Evolutionary conservation across 1,140 invertebrate species (phyloP).

Genomic region (Drosophila repletoides): DNA sequence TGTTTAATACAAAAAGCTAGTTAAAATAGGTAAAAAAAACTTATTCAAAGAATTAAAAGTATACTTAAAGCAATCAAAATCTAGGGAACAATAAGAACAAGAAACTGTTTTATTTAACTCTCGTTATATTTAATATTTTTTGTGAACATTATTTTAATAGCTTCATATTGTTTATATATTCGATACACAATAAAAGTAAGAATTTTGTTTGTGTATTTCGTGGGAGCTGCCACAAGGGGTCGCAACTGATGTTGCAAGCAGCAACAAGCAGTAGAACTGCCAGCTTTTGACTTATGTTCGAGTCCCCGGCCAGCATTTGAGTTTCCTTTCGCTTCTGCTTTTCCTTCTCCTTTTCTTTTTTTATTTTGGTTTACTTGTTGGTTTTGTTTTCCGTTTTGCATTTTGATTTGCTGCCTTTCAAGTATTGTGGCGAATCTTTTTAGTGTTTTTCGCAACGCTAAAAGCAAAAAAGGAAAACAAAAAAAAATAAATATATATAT

Average conservation of each 20-base stretch:
- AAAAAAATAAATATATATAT: constrained; percentile 20
- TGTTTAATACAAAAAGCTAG: too few species aligned
- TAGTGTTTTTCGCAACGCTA: constrained; percentile 31
- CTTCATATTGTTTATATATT: too few species aligned
- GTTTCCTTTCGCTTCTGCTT: constrained; percentile 43
- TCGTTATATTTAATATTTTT: too few species aligned
- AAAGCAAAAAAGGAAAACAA: constrained; percentile 15
- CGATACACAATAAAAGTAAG: too few species aligned
- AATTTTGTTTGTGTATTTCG: too few species aligned
- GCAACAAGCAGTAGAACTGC: constrained; percentile 39
- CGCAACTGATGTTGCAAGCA: constrained; percentile 22
- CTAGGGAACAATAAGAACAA: too few species aligned
- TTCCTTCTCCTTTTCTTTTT: constrained; percentile 6
- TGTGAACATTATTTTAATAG: too few species aligned
- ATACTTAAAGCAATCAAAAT: too few species aligned
- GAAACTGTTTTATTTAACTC: too few species aligned
- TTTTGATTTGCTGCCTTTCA: constrained; percentile 73
- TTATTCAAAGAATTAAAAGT: too few species aligned
- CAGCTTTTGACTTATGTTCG: constrained; percentile 67
- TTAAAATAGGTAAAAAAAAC: too few species aligned
- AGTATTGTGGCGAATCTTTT: constrained; percentile 72
- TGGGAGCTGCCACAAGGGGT: constrained; percentile 19
- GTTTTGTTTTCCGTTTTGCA: constrained; percentile 73
- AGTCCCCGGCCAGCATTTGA: constrained; percentile 51
- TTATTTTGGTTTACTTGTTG: constrained; percentile 7